Conservation (phyloP, 2,113 vertebrate species). For the Ictidomys tridecemlineatus region DNA sequence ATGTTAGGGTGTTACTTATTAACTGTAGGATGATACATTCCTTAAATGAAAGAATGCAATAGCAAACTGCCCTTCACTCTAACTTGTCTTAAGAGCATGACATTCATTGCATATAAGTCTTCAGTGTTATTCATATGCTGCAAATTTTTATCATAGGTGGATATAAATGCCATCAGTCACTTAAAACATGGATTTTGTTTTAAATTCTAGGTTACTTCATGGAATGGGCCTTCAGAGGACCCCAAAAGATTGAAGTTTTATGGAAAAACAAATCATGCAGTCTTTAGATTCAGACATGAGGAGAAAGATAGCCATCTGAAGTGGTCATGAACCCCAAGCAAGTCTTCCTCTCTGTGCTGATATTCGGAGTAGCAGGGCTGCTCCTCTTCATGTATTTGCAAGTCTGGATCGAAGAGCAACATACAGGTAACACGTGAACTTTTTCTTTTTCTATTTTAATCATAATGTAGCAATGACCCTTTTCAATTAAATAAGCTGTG, state of each 20-base stretch:
- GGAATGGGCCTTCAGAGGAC: neutral
- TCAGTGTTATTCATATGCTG: neutral
- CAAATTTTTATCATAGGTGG: neutral
- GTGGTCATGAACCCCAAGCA: slow-evolving; percentile 89
- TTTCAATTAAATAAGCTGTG: neutral
- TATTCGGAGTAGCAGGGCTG: slow-evolving; percentile 88
- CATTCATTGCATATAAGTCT: neutral
- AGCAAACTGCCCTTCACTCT: neutral
- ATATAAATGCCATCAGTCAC: neutral
- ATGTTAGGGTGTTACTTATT: neutral
- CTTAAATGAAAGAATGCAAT: neutral
- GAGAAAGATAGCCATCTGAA: slow-evolving; percentile 79
- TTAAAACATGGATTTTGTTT: slow-evolving; percentile 35
- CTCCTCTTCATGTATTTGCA: slow-evolving; percentile 89
- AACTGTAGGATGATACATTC: neutral
- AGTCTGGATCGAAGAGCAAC: slow-evolving; percentile 86
- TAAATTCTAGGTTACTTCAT: slow-evolving; percentile 79
- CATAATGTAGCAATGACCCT: neutral
- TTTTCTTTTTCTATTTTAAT: neutral
- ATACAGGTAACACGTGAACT: slow-evolving; percentile 79
- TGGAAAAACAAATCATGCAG: slow-evolving; percentile 63
- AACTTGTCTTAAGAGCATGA: neutral
- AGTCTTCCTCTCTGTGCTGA: slow-evolving; percentile 86
- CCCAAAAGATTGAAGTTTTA: slow-evolving; percentile 8
- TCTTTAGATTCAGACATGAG: slow-evolving; percentile 77